Conservation (phyloP, 2,113 vertebrate species). For the Lagopus leucura region DNA sequence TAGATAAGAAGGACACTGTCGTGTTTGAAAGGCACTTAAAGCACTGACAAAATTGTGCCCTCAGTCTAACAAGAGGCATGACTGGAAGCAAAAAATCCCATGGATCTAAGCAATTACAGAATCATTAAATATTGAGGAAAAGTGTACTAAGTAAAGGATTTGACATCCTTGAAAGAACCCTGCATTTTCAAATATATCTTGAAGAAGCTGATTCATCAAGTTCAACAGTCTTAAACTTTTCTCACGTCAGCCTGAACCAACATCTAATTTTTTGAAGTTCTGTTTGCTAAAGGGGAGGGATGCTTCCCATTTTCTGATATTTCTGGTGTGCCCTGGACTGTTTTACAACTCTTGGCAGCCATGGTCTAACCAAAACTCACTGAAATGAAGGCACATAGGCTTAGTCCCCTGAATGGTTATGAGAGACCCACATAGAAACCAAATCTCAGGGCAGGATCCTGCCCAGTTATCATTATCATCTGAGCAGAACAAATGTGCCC, state of each 20-base stretch:
- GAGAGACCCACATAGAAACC: not conserved
- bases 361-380: too few relatives aligned
- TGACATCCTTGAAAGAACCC: not conserved
- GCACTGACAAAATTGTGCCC: not conserved
- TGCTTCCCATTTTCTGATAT: not conserved
- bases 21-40: not conserved
- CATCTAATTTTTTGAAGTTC: not conserved
- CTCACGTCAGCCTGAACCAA: not conserved
- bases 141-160: not conserved
- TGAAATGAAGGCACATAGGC: not conserved
- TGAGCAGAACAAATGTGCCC: not conserved
- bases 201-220: not conserved
- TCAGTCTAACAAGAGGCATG: not conserved
- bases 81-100: not conserved
- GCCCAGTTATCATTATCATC: not conserved
- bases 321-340: accelerated
- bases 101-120: not conserved
- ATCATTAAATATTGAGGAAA: not conserved
- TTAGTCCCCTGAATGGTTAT: not conserved
- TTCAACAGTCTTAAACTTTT: not conserved
- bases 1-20: not conserved
- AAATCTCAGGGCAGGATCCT: not conserved
- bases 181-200: not conserved
- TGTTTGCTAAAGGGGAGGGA: not conserved
- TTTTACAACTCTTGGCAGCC: not conserved